Evolutionary conservation across 2,797 vertebrate genomes (phyloP).

Genomic region (Chiloscyllium punctatum): DNA sequence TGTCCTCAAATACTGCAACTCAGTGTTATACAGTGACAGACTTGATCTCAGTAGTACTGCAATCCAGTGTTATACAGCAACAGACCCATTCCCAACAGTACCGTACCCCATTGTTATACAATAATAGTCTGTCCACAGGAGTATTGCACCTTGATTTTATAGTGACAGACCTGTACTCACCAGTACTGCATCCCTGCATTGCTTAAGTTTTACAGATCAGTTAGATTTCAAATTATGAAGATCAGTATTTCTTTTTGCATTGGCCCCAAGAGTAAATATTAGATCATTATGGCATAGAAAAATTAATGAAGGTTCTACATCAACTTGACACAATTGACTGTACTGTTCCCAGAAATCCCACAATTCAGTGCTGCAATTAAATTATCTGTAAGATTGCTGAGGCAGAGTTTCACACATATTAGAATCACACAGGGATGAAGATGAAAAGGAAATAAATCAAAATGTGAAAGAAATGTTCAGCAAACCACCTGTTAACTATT

Average conservation of each 20-base stretch:
- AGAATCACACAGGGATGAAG: neutral
- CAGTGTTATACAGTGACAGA: neutral
- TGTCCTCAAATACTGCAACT: neutral
- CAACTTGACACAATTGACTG: neutral
- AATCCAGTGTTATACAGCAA: neutral
- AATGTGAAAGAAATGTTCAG: neutral
- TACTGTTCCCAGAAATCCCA: neutral
- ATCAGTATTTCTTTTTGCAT: neutral
- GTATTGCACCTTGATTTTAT: neutral
- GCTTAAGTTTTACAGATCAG: neutral
- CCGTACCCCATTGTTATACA: neutral
- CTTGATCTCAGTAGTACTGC: neutral
- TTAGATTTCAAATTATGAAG: neutral
- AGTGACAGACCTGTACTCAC: neutral
- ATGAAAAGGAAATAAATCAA: neutral
- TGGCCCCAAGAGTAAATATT: neutral
- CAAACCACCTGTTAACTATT: neutral
- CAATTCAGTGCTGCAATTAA: neutral
- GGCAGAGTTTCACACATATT: neutral
- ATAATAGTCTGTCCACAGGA: neutral
- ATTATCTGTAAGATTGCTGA: neutral
- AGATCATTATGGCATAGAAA: neutral
- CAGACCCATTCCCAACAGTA: neutral
- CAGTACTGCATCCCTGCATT: neutral
- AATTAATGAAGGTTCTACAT: neutral